A percentile compares a stretch with the other conserved stretches of the same genome.
phyloP scores from a whole-genome alignment of 2,888 invertebrate species.

The Lampropteryx suffumata region DNA sequence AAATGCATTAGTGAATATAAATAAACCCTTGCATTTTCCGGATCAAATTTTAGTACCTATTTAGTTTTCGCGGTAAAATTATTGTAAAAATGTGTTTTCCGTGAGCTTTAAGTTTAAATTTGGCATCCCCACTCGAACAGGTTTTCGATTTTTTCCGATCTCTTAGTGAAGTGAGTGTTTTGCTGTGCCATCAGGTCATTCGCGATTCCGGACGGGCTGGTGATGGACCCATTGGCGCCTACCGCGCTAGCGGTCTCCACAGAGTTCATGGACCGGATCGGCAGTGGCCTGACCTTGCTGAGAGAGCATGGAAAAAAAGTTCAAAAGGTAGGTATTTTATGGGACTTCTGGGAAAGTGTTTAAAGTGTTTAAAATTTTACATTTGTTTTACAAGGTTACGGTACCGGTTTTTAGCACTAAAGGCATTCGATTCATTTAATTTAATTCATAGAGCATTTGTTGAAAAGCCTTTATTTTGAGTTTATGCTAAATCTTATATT shows the following conservation, averaged over 20 bases:
- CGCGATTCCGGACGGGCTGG: conserved; percentile 74
- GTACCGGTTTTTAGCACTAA: too few species aligned
- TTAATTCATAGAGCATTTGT: too few species aligned
- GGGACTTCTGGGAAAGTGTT: conserved; percentile 6
- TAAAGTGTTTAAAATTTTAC: not conserved
- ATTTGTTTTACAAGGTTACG: too few species aligned
- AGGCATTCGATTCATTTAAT: too few species aligned
- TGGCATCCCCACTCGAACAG: conserved; percentile 11
- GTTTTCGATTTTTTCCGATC: conserved; percentile 7
- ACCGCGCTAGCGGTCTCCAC: conserved; percentile 72
- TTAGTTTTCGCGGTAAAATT: not conserved
- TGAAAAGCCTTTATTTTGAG: too few species aligned
- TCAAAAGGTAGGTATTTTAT: conserved; percentile 55
- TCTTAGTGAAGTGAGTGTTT: conserved; percentile 20
- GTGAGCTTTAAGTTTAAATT: conserved; percentile 13
- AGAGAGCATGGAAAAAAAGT: conserved; percentile 76
- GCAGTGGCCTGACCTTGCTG: conserved; percentile 68
- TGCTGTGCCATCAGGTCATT: conserved; percentile 60
- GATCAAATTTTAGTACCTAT: too few species aligned
- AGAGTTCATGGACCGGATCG: conserved; percentile 76
- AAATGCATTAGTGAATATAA: too few species aligned
- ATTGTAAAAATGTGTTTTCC: not conserved
- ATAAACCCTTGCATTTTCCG: too few species aligned
- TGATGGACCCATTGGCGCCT: conserved; percentile 75
- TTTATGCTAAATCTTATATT: too few species aligned